Percentiles rank a stretch among this genome's conserved stretches.
These are phyloP conservation scores for Psittacus erithacus DNA, from an alignment of 2,113 vertebrate species.

Conservation along the genomic window DNA sequence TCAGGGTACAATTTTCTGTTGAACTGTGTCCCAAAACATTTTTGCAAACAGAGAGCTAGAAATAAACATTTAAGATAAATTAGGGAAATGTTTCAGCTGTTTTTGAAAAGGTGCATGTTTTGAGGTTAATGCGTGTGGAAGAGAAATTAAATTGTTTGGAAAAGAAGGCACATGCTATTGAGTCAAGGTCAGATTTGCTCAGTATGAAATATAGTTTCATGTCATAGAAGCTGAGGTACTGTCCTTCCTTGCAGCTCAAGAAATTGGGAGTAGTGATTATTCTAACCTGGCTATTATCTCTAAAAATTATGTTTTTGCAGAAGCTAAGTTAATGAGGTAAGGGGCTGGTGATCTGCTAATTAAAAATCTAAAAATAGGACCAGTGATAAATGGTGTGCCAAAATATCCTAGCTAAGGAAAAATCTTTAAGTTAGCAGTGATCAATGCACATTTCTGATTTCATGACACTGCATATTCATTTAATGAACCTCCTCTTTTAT, in stretches of 20 bases:
- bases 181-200: conserved; percentile 19
- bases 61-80: conserved; percentile 25
- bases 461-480: conserved; percentile 82
- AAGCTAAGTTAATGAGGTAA: conserved; percentile 82
- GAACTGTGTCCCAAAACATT: background rate
- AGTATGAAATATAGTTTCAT: background rate
- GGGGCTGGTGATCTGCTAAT: conserved; percentile 78
- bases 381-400: conserved; percentile 85
- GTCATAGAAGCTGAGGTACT: background rate
- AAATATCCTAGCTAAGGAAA: conserved; percentile 74
- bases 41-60: background rate
- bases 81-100: background rate
- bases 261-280: conserved; percentile 45
- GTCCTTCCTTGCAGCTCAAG: conserved; percentile 38
- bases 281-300: conserved; percentile 66
- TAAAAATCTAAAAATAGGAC: conserved; percentile 89
- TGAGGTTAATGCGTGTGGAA: conserved; percentile 2
- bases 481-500: conserved; percentile 82
- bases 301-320: conserved; percentile 72
- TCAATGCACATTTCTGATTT: conserved; percentile 78
- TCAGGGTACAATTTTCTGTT: background rate
- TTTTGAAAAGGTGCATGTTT: background rate
- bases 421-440: conserved; percentile 71
- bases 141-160: background rate
- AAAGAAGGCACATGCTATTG: background rate